phyloP scores from a whole-genome alignment of 2,113 vertebrate genomes.

The Callorhinus ursinus region DNA sequence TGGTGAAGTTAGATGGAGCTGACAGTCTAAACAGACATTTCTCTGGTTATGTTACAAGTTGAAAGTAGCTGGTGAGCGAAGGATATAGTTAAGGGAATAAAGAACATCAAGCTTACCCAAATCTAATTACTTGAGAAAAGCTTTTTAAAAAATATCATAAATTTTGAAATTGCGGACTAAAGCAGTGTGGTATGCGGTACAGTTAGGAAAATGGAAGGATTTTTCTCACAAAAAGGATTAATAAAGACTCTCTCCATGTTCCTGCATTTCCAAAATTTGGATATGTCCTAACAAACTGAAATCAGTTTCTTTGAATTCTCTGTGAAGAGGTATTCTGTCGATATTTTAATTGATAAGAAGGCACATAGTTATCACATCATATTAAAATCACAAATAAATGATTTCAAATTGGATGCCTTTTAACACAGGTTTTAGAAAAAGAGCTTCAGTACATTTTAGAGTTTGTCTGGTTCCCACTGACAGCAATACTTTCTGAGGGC shows the following conservation, averaged over 20 bases:
- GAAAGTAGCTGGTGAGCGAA: not conserved
- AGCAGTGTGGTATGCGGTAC: not conserved
- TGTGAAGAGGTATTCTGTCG: not conserved
- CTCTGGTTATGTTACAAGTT: not conserved
- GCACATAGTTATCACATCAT: not conserved
- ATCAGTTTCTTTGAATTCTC: not conserved
- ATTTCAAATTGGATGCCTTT: not conserved
- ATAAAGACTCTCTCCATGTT: not conserved
- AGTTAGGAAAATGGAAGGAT: not conserved
- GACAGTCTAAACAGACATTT: not conserved
- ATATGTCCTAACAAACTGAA: not conserved
- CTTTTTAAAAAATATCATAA: not conserved
- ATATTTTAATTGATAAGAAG: not conserved
- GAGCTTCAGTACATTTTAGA: not conserved
- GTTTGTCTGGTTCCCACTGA: rapidly evolving
- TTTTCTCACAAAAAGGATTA: not conserved
- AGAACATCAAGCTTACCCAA: not conserved
- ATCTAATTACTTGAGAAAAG: not conserved
- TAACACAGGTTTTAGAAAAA: not conserved
- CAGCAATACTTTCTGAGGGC: rapidly evolving
- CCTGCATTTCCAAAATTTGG: not conserved
- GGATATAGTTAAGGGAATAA: not conserved
- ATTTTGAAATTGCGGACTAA: not conserved
- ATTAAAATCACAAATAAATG: not conserved
- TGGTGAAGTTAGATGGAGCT: not conserved